These are phyloP conservation scores for Glyptemys insculpta DNA, from an alignment of 2,797 vertebrate genomes.

Conservation along the genomic window DNA sequence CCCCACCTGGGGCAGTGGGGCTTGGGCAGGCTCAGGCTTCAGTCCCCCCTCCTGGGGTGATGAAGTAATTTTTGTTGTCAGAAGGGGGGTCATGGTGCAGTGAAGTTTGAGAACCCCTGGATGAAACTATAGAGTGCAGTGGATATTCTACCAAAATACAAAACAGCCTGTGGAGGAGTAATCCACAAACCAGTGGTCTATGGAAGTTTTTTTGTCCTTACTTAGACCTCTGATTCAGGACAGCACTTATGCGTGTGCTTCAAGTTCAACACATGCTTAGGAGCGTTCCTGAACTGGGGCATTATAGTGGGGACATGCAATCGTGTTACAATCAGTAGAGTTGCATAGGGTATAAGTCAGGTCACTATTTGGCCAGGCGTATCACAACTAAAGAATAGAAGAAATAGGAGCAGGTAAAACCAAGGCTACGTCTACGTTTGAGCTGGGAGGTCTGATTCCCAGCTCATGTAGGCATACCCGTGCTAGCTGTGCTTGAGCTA, in stretches of 20 bases:
- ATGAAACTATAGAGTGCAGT: neutral
- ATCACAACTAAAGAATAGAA: constrained; percentile 51
- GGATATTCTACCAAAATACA: neutral
- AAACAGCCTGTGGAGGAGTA: neutral
- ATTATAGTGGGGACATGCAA: neutral
- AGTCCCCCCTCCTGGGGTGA: no score
- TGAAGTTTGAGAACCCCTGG: no score
- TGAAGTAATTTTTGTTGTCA: no score
- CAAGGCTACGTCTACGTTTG: neutral
- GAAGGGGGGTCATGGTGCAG: no score
- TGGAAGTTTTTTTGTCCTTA: neutral
- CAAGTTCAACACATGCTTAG: neutral
- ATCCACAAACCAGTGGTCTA: neutral
- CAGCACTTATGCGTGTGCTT: neutral
- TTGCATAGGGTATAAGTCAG: neutral
- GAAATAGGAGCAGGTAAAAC: constrained; percentile 51
- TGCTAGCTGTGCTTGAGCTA: neutral
- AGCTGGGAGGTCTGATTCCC: neutral
- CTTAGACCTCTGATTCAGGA: neutral
- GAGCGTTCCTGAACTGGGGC: constrained; percentile 30
- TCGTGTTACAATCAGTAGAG: neutral
- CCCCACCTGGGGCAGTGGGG: no score
- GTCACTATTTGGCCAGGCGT: neutral
- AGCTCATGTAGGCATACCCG: neutral
- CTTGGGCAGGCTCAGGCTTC: no score